Base-by-base conservation (phyloP, 2,888 invertebrate genomes). In the Andrena trimmerana region DNA sequence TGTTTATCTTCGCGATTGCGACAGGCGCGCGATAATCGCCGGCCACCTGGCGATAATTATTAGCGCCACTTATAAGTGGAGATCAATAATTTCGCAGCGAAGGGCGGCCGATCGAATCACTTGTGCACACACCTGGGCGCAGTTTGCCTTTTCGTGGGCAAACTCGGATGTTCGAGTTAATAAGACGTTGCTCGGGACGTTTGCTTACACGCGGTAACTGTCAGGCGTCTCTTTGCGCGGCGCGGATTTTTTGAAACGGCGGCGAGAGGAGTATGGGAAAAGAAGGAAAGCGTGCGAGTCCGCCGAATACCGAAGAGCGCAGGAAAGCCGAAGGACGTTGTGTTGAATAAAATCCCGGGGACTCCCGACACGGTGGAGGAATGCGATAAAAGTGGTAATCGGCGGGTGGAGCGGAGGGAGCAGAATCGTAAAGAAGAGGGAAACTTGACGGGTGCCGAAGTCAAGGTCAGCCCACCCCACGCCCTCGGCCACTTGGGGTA, bases 391-490 rank as follows among this genome's bases (percentile, higher is more conserved):
- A 77, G 69, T 48, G 63, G 68, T 69, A 67, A 68, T 73, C 76
- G 66, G 48, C n/a, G 50, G 36, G 36, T 8, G 27, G 24, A 20
- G 24, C 31, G 29, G 66, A 70, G n/a, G 63, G 36, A 48, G 50
- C 20, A 71, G 60, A 76, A 60, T 67, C 57, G 68, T 54, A 48
- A 60, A 75, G 77, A 70, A 33, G 63, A 78, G 69, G 71, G 71
- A 78, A 60, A 48, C 52, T 73, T 65, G 71, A 50, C 59, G 68
- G 62, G 59, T 74, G 60, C 54, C 78, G 78, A 70, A 78, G 75
- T 60, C 77, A 87, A 87, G 85, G 87, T 85, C 81, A 68, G 36
- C 63, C 63, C 57, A 52, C 67, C 66, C 69, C 62, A 75, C 67
- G 66, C 50, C 48, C 48, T 42, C 63, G 50, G 13, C 33, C 50